Evolutionary conservation across 2,113 vertebrate species (phyloP).

Genomic region (Nyctereutes procyonoides): DNA sequence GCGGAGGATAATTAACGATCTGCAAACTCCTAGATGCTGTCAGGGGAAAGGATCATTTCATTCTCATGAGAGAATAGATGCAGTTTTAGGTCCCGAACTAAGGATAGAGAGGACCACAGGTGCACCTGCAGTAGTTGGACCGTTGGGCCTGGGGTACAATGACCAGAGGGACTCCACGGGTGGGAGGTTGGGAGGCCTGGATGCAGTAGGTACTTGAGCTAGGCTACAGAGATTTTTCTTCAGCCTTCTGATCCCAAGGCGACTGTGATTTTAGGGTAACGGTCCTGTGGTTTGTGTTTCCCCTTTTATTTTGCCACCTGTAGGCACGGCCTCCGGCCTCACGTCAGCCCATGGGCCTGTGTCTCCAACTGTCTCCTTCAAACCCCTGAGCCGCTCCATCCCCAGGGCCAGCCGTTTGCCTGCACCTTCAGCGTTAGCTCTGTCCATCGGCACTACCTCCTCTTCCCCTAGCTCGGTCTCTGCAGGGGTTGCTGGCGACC

Average conservation of each 20-base stretch:
- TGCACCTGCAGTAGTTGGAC: not conserved
- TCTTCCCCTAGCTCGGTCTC: not conserved
- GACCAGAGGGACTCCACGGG: not conserved
- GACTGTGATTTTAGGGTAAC: not conserved
- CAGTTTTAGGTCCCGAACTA: not conserved
- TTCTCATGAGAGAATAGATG: not conserved
- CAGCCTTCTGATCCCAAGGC: not conserved
- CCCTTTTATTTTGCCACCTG: constrained; percentile 21
- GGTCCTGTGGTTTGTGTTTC: constrained; percentile 11
- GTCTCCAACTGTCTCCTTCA: constrained; percentile 77
- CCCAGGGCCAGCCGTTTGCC: constrained; percentile 58
- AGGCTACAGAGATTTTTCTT: not conserved
- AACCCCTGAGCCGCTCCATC: constrained; percentile 65
- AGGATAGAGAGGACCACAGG: not conserved
- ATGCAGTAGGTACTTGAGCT: not conserved
- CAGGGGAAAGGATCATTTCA: not conserved
- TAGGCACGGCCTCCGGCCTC: constrained; percentile 27
- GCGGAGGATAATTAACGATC: not conserved
- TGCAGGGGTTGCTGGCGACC: not conserved
- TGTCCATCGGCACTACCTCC: not conserved
- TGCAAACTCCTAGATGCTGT: not conserved
- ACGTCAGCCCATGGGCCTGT: constrained; percentile 58
- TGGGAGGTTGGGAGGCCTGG: not conserved
- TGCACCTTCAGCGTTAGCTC: not conserved
- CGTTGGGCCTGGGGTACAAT: not conserved